These are phyloP conservation scores for Chaitophorus viminalis DNA, from an alignment of 2,888 invertebrate species.

Conservation along the genomic window DNA sequence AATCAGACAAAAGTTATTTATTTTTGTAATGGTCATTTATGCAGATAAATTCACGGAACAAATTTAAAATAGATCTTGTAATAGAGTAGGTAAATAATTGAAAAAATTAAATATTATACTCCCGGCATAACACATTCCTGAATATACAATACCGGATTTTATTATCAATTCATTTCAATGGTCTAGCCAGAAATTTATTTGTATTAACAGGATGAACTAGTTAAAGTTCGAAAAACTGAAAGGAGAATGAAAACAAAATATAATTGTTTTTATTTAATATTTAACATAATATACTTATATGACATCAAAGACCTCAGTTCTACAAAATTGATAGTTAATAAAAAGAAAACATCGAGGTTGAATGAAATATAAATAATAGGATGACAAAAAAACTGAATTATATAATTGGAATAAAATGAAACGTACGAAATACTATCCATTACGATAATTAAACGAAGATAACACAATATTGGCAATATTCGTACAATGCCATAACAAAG, in stretches of 20 bases:
- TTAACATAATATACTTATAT: neutral
- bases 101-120: neutral
- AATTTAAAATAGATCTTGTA: constrained; percentile 1
- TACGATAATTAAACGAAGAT: neutral
- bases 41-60: neutral
- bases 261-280: neutral
- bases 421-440: neutral
- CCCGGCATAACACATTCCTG: neutral
- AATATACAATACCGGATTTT: neutral
- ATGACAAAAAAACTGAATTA: neutral
- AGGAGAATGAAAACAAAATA: neutral
- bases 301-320: neutral
- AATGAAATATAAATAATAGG: neutral
- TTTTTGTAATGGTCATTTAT: neutral
- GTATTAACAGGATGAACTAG: neutral
- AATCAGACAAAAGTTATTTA: neutral
- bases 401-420: neutral
- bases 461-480: constrained; percentile 5
- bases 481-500: constrained; percentile 19
- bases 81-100: neutral
- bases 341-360: neutral
- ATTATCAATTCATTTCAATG: neutral
- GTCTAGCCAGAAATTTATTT: neutral
- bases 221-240: neutral
- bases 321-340: neutral